Evolutionary conservation across 2,797 vertebrate species (phyloP), one percentile per base, ranked within the genome.

Genomic region (Xiphophorus birchmanni): DNA sequence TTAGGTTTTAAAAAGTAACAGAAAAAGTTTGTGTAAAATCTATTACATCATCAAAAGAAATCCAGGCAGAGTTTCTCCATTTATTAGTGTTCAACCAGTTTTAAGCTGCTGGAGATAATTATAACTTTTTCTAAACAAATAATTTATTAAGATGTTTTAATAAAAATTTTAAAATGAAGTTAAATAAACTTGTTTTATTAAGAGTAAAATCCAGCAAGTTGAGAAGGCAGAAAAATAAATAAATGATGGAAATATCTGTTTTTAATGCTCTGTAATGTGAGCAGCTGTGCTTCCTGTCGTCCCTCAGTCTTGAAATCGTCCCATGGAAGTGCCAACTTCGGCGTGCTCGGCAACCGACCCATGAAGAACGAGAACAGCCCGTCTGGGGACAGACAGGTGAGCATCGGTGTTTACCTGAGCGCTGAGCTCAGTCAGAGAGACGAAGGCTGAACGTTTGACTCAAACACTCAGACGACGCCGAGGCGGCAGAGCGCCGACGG

Each of bases 321-420:
- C 80, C 97, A 97, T 82, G 99, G 98, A 86, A 98, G 98, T 94
- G 97, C 96, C 79, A 99, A 97, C 95, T 98, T 99, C 93, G 94
- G 97, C 50, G 95, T 99, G 72, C 95, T 99, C 50, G 96, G 97
- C 54, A 99, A 96, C 88, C 96, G 97, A 60, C 87, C 97, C 13
- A 87, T 94, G 73, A 98, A 97, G 92, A 98, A 97, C 77, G 98
- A 99, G 85, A 92, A 93, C 79, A 96, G 93, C 45, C 95, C 96
- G 35, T 93, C 97, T 0, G 96, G 94, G 69, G 97, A 99, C 78
- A 97, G 96, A 93, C 98, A 98, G 97, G 99, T 99, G 93, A 82
- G 82, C 29, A 52, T 44, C 2, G 8, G 37, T 10, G 75, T 42
- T 29, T 58, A 58, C 56, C 56, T 58, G 56, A 29, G 56, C n/a